Evolutionary conservation across 2,888 invertebrate genomes (phyloP).

Genomic region (Xestia sexstrigata): DNA sequence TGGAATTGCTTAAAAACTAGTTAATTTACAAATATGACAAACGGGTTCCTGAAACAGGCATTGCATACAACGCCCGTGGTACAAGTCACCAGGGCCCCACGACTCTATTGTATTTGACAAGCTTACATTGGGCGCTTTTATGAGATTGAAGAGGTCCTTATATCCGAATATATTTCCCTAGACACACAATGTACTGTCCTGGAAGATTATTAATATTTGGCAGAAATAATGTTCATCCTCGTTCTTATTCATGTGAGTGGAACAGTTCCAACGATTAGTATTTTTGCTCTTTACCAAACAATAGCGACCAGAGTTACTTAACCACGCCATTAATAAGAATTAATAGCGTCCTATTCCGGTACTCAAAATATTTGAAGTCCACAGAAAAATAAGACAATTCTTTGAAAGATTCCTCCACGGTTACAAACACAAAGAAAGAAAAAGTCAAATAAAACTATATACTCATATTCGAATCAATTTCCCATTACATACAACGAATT

Average conservation of each 20-base stretch:
- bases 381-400: not conserved
- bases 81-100: not conserved
- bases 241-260: constrained; percentile 33
- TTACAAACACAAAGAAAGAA: not conserved
- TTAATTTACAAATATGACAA: not conserved
- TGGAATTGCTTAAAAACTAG: not conserved
- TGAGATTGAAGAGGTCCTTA: not conserved
- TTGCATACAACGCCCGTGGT: not conserved
- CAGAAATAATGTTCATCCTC: constrained; percentile 12
- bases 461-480: not conserved
- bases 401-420: not conserved
- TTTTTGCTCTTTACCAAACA: not conserved
- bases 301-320: not conserved
- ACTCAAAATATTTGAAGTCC: not conserved
- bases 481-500: not conserved
- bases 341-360: no score
- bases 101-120: not conserved
- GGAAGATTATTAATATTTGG: constrained; percentile 28
- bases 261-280: constrained; percentile 53
- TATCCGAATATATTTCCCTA: constrained; percentile 35
- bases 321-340: not conserved
- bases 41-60: not conserved
- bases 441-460: not conserved
- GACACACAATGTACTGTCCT: not conserved
- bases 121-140: not conserved